Base-by-base conservation (phyloP, 2,888 invertebrate species). In the Scaptomyza tumidula region DNA sequence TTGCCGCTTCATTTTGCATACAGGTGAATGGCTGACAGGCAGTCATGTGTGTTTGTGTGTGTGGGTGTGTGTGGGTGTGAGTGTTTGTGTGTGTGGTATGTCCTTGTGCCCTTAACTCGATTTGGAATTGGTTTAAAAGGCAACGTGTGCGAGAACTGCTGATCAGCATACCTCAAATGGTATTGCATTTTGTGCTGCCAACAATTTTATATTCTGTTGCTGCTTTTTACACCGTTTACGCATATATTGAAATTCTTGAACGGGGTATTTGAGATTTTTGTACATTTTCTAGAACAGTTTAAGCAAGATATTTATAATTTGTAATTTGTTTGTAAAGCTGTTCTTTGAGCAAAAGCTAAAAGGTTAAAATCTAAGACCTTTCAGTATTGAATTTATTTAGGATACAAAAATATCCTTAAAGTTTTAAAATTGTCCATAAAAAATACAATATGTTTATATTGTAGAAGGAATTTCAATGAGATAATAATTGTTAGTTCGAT, bases 1-100 rank as follows among this genome's bases (percentile, higher is more conserved):
- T 84, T 86, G 81, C 79, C 85, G 87, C 87, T 83, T 84, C 89
- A 86, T 87, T 86, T 88, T 88, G 89, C 77, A 87, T 88, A 84
- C 88, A 86, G 86, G 71, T 86, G 88, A 85, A 73, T 73, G 71
- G 53, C 50, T 61, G 46, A 37, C 54, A 14, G 50, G 19, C 35
- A 41, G 46, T 33, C 35, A 48, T 39, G 33, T 50, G 50, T 50
- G 37, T 31, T 44, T 27, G 33, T 44, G 29, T 48, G 55, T 55
- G 58, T 50, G 41, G 45, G 57, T 46, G 24, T 33, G 33, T 33
- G 33, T 33, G 10, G 19, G 16, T 19, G 41, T 24, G 29, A 33
- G 37, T 35, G 46, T 16, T 29, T 48, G 55, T 55, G 58, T 50
- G 41, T 48, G 57, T 46, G 24, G 27, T 46, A 29, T 71, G 81